phyloP scores from a whole-genome alignment of 2,888 invertebrate genomes.

The Scotopteryx bipunctaria region DNA sequence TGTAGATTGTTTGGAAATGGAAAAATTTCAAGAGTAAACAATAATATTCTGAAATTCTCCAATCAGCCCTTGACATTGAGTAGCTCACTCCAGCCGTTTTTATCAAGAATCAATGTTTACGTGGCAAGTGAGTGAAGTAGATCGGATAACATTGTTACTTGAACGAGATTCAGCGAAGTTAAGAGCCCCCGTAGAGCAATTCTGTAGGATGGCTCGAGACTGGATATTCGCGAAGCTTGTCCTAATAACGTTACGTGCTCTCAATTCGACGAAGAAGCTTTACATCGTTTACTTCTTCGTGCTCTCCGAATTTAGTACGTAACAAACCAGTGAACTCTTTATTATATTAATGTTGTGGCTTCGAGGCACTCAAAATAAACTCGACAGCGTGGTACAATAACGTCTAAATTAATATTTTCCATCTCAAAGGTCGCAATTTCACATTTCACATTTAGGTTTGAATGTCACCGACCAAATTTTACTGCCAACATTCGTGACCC shows the following conservation, averaged over 20 bases:
- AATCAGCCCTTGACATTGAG: slow-evolving; percentile 11
- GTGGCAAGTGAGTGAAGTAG: slow-evolving; percentile 13
- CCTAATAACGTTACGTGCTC: slow-evolving; percentile 1
- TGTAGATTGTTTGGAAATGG: too few relatives aligned
- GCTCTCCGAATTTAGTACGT: not conserved
- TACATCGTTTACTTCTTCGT: not conserved
- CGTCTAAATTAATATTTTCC: slow-evolving; percentile 5
- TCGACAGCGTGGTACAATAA: not conserved
- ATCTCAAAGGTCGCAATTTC: slow-evolving; percentile 8
- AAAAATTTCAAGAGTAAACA: slow-evolving; percentile 6
- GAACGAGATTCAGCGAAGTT: slow-evolving; percentile 2
- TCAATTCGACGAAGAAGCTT: slow-evolving; percentile 10
- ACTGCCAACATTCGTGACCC: slow-evolving; percentile 12
- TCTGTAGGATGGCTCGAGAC: slow-evolving; percentile 1
- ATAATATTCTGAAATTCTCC: not conserved
- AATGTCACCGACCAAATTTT: slow-evolving; percentile 20
- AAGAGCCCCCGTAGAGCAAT: slow-evolving; percentile 4
- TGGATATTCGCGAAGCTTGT: slow-evolving; percentile 7
- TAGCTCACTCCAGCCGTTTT: not conserved
- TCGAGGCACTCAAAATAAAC: not conserved
- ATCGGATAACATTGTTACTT: slow-evolving; percentile 12
- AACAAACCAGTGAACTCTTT: not conserved
- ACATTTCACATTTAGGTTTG: slow-evolving; percentile 17
- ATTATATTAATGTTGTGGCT: not conserved
- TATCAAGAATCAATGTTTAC: slow-evolving; percentile 30